Evolutionary conservation across 2,797 vertebrate genomes (phyloP).

Genomic region (Ceryle rudis): DNA sequence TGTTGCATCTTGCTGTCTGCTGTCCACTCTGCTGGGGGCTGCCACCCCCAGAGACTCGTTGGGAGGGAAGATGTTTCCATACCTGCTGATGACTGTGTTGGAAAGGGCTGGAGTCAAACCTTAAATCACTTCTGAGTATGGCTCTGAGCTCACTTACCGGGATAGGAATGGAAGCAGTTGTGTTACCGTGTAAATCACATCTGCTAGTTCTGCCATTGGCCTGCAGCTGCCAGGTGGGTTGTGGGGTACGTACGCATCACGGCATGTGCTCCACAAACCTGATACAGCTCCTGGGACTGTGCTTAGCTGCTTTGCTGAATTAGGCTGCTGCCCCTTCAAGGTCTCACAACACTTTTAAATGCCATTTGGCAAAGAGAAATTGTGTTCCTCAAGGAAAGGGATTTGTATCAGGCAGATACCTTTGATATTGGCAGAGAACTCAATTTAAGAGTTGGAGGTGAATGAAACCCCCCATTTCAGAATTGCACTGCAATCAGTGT

Average conservation of each 20-base stretch:
- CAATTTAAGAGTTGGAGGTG: background rate
- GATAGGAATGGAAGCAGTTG: background rate
- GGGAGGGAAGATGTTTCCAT: background rate
- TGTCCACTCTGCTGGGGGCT: background rate
- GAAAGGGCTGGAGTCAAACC: background rate
- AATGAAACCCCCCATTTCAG: background rate
- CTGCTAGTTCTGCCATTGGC: background rate
- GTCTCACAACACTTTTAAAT: background rate
- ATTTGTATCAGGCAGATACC: background rate
- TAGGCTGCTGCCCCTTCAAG: background rate
- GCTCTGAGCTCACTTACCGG: background rate
- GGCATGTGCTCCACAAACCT: background rate
- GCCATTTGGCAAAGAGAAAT: background rate
- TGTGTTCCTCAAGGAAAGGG: background rate
- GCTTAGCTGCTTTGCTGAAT: background rate
- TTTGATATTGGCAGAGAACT: background rate
- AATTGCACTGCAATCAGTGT: background rate
- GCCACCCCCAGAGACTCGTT: rapidly evolving
- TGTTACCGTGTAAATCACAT: background rate
- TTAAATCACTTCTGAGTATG: background rate
- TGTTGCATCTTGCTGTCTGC: background rate
- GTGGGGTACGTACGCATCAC: background rate
- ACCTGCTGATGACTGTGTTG: background rate
- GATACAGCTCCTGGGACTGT: background rate
- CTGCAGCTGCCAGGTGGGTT: rapidly evolving